Conservation (phyloP, 2,113 vertebrate genomes). For the Oryzias woworae region DNA sequence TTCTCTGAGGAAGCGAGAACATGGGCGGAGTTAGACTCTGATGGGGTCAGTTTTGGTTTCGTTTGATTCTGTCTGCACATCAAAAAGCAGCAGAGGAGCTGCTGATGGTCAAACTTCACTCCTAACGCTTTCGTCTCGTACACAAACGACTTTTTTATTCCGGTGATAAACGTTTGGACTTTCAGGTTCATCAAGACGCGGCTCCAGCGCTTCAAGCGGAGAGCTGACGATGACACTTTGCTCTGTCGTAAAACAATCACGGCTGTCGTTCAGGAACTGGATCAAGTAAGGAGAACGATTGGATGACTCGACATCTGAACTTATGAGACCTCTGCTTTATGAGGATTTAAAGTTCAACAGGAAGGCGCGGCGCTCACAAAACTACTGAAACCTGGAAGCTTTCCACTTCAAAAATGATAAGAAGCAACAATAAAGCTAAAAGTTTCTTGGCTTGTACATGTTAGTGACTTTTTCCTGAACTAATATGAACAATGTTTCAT, state of each 20-base stretch:
- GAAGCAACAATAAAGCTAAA: not conserved
- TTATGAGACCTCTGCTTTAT: conserved; percentile 11
- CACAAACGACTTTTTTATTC: too few species aligned
- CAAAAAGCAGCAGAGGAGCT: too few species aligned
- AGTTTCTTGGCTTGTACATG: too few species aligned
- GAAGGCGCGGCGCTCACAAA: not conserved
- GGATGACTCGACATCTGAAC: not conserved
- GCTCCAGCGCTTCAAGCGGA: too few species aligned
- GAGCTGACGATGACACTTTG: conserved; percentile 4
- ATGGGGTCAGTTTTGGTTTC: too few species aligned
- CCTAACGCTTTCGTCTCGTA: too few species aligned
- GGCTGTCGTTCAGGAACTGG: not conserved
- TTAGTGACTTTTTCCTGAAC: too few species aligned
- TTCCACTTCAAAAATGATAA: not conserved
- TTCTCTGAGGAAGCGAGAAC: conserved; percentile 55
- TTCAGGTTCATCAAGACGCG: too few species aligned
- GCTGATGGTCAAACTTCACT: too few species aligned
- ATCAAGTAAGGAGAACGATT: not conserved
- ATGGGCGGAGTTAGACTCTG: not conserved
- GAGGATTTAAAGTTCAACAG: conserved; percentile 16
- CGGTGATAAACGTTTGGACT: too few species aligned
- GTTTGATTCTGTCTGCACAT: too few species aligned
- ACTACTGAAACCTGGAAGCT: not conserved
- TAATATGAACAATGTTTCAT: too few species aligned
- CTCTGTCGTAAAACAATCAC: conserved; percentile 6